phyloP scores from a whole-genome alignment of 2,888 invertebrate genomes.

The Dermolepida albohirtum region DNA sequence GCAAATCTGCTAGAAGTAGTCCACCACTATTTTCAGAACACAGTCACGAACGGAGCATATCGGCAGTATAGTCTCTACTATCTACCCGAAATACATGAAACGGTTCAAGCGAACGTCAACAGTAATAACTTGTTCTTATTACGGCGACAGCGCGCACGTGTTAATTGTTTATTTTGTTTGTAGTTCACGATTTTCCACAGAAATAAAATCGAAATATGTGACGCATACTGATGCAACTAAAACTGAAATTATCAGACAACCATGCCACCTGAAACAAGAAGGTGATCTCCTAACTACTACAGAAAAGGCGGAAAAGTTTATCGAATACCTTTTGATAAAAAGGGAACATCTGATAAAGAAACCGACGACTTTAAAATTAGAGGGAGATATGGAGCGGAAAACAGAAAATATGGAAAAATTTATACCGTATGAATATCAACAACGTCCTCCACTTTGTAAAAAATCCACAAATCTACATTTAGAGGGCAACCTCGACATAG shows the following conservation, averaged over 20 bases:
- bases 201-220: conserved; percentile 61
- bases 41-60: conserved; percentile 52
- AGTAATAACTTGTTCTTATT: conserved; percentile 15
- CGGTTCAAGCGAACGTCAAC: conserved; percentile 39
- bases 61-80: conserved; percentile 23
- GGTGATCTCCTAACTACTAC: conserved; percentile 66
- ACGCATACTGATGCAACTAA: conserved; percentile 59
- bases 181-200: conserved; percentile 51
- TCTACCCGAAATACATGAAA: conserved; percentile 27
- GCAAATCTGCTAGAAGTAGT: conserved; percentile 56
- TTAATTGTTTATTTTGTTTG: conserved; percentile 25
- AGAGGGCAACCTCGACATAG: conserved; percentile 63
- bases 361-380: conserved; percentile 58
- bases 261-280: conserved; percentile 66
- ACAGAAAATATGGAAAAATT: conserved; percentile 68
- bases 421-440: conserved; percentile 64
- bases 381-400: conserved; percentile 63
- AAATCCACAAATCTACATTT: conserved; percentile 65
- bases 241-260: conserved; percentile 61
- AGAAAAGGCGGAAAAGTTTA: conserved; percentile 67
- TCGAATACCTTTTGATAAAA: conserved; percentile 64
- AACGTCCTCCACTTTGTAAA: conserved; percentile 63
- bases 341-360: conserved; percentile 64
- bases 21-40: conserved; percentile 47
- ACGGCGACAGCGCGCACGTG: not conserved